Conservation (phyloP, 1,140 invertebrate genomes). For the Neodiprion lecontei region DNA sequence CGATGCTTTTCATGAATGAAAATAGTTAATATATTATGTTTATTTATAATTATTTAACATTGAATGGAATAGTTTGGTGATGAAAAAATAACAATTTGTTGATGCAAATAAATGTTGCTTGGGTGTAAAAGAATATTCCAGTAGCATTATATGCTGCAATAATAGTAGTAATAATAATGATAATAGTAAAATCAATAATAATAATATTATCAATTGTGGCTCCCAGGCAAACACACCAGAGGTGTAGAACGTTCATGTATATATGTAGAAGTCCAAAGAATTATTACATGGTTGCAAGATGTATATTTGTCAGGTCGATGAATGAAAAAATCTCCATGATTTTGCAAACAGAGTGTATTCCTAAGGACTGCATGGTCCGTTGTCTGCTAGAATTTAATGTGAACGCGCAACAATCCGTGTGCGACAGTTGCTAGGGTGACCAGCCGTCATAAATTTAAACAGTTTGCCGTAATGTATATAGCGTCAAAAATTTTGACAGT, state of each 20-base stretch:
- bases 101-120: constrained; percentile 61
- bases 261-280: background rate
- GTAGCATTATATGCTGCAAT: constrained; percentile 49
- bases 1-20: constrained; percentile 65
- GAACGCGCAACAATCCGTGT: no score
- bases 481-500: no score
- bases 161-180: constrained; percentile 33
- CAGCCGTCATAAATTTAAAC: no score
- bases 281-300: constrained; percentile 5
- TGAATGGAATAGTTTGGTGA: constrained; percentile 61
- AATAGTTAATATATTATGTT: constrained; percentile 65
- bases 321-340: background rate
- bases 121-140: constrained; percentile 54
- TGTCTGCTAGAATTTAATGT: no score
- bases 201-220: constrained; percentile 6
- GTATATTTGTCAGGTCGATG: background rate
- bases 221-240: constrained; percentile 6
- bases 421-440: no score
- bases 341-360: no score
- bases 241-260: background rate
- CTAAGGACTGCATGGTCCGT: no score
- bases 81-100: constrained; percentile 62
- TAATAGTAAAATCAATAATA: constrained; percentile 5
- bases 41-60: constrained; percentile 63
- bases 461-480: no score